Percentiles rank a stretch among this genome's conserved stretches.
Evolutionary conservation across 2,797 vertebrate species (phyloP).

Genomic region (Hafferia zeledoni): DNA sequence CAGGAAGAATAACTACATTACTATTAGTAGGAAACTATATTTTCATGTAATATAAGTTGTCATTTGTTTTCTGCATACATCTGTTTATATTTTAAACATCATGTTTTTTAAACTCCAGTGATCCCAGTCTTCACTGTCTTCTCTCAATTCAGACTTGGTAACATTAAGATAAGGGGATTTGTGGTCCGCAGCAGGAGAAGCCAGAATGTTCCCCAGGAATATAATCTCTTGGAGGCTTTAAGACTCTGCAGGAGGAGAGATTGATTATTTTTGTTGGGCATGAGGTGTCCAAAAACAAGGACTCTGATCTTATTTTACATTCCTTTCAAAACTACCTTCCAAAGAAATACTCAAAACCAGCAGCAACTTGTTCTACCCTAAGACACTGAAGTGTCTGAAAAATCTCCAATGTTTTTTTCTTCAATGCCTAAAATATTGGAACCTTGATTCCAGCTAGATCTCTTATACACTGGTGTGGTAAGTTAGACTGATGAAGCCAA

Average conservation of each 20-base stretch:
- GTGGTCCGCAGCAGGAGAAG: not conserved
- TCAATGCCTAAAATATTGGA: not conserved
- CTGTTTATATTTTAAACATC: not conserved
- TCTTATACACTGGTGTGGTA: not conserved
- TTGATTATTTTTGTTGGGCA: not conserved
- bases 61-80: not conserved
- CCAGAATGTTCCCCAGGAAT: rapidly evolving
- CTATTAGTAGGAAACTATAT: not conserved
- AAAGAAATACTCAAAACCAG: not conserved
- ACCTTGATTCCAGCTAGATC: not conserved
- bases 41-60: not conserved
- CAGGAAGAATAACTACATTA: not conserved
- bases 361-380: not conserved
- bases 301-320: rapidly evolving
- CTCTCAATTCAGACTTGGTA: not conserved
- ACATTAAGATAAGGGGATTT: not conserved
- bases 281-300: not conserved
- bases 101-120: rapidly evolving
- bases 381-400: not conserved
- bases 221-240: not conserved
- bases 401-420: not conserved
- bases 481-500: not conserved
- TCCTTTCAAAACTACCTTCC: not conserved
- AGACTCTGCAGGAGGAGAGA: not conserved
- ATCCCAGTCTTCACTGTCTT: not conserved